Percentiles rank a stretch among this genome's conserved stretches.
phyloP scores from a whole-genome alignment of 2,888 invertebrate species.

The Sesia bembeciformis region DNA sequence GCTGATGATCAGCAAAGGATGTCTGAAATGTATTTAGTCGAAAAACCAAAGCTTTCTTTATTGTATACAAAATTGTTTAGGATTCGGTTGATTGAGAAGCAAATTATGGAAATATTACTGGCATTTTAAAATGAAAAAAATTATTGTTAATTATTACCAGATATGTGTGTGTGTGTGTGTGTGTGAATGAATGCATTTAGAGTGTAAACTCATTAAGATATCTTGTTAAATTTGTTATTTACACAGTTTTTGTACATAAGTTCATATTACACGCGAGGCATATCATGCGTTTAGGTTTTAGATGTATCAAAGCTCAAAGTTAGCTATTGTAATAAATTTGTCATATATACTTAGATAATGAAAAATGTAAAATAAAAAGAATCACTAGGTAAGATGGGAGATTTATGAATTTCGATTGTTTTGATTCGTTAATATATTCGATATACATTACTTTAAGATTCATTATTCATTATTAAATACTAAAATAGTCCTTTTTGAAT shows the following conservation, averaged over 20 bases:
- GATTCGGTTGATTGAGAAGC: conserved; percentile 1
- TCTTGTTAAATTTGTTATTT: conserved; percentile 56
- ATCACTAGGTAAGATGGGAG: too few species aligned
- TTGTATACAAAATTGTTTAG: conserved; percentile 11
- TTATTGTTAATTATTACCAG: neutral
- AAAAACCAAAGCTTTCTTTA: conserved; percentile 17
- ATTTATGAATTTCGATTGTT: too few species aligned
- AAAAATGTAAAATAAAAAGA: conserved; percentile 4
- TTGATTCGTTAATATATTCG: too few species aligned
- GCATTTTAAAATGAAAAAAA: conserved; percentile 10
- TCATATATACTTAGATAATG: neutral
- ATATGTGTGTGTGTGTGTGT: neutral
- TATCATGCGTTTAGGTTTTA: conserved; percentile 44
- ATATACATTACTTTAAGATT: too few species aligned
- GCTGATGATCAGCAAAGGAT: neutral
- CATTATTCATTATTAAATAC: too few species aligned
- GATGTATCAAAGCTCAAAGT: conserved; percentile 39
- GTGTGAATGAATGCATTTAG: neutral
- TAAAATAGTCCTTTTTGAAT: too few species aligned
- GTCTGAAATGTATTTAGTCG: conserved; percentile 12
- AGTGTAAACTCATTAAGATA: conserved; percentile 11
- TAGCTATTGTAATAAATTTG: conserved; percentile 28
- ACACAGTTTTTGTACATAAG: conserved; percentile 43
- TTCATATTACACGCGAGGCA: conserved; percentile 32
- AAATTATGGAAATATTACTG: conserved; percentile 1